Conservation (phyloP, 2,888 invertebrate genomes). For the Lepetodrilus schrolli region DNA sequence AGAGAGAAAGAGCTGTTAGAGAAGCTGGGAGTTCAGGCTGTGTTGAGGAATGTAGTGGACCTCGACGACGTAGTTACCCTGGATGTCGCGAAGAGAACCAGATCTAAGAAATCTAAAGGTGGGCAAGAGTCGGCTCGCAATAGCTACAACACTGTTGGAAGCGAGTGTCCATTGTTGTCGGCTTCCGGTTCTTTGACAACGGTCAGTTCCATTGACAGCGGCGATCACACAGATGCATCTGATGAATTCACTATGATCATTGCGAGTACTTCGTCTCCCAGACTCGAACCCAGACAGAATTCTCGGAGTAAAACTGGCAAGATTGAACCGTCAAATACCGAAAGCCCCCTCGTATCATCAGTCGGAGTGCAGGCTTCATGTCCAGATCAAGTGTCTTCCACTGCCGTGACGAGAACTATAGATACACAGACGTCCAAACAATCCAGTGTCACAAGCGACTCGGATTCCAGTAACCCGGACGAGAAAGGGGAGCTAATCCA, state of each 20-base stretch:
- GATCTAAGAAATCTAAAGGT: neutral
- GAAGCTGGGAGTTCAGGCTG: neutral
- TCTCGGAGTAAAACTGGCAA: neutral
- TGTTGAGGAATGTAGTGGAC: neutral
- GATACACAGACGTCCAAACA: constrained; percentile 7
- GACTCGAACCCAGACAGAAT: neutral
- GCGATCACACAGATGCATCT: constrained; percentile 38
- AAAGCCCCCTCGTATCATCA: neutral
- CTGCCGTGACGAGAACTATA: neutral
- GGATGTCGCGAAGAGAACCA: neutral
- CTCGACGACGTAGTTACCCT: neutral
- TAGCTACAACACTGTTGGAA: constrained; percentile 22
- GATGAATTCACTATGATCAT: constrained; percentile 39
- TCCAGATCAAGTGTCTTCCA: no score
- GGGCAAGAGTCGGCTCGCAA: neutral
- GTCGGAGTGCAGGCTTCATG: neutral
- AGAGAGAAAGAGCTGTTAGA: constrained; percentile 22
- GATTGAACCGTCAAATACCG: neutral
- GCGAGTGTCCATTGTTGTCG: neutral
- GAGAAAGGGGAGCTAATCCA: neutral
- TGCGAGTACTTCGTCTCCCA: neutral
- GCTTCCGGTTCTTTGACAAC: constrained; percentile 18
- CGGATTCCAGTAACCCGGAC: neutral
- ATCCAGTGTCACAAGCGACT: neutral
- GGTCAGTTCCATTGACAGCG: constrained; percentile 28